These are phyloP conservation scores for Sebastes hubbsi DNA, from an alignment of 2,797 vertebrate genomes.

Conservation along the genomic window DNA sequence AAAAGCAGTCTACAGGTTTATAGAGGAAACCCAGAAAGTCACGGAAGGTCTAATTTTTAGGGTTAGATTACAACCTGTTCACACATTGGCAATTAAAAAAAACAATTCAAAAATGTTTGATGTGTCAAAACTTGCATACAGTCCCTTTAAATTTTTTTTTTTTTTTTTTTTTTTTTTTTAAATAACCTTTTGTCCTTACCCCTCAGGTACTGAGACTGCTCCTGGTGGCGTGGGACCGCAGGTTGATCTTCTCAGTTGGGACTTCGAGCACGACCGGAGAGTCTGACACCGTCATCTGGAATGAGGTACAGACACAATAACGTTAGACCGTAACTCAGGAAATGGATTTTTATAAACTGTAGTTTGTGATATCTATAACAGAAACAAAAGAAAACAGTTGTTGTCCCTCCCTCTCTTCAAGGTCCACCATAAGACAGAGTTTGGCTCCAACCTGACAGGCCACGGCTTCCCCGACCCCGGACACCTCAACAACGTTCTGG, in stretches of 20 bases:
- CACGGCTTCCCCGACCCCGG: slow-evolving; percentile 93
- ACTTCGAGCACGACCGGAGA: slow-evolving; percentile 95
- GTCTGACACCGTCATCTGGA: slow-evolving; percentile 95
- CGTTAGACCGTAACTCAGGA: not conserved
- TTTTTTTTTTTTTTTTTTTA: too few relatives aligned
- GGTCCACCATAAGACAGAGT: slow-evolving; percentile 93
- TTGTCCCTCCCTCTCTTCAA: slow-evolving; percentile 2
- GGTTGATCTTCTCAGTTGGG: slow-evolving; percentile 92
- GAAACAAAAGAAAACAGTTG: not conserved
- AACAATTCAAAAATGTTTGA: too few relatives aligned
- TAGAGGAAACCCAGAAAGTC: too few relatives aligned
- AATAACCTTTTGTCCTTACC: not conserved
- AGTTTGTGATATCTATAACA: not conserved
- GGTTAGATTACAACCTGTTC: too few relatives aligned
- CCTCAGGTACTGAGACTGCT: slow-evolving; percentile 89
- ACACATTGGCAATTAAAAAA: too few relatives aligned
- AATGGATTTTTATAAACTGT: not conserved
- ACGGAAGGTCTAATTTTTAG: too few relatives aligned
- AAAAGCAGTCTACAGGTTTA: too few relatives aligned
- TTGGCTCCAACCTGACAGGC: slow-evolving; percentile 94
- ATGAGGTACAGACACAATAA: slow-evolving; percentile 81
- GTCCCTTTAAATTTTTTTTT: too few relatives aligned
- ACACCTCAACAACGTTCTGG: slow-evolving; percentile 92
- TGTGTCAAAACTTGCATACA: too few relatives aligned
- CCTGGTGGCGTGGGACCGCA: slow-evolving; percentile 93